Percentiles rank a stretch among this genome's conserved stretches.
Conservation (phyloP, 2,113 vertebrate species). For the Corythornis vintsioides region DNA sequence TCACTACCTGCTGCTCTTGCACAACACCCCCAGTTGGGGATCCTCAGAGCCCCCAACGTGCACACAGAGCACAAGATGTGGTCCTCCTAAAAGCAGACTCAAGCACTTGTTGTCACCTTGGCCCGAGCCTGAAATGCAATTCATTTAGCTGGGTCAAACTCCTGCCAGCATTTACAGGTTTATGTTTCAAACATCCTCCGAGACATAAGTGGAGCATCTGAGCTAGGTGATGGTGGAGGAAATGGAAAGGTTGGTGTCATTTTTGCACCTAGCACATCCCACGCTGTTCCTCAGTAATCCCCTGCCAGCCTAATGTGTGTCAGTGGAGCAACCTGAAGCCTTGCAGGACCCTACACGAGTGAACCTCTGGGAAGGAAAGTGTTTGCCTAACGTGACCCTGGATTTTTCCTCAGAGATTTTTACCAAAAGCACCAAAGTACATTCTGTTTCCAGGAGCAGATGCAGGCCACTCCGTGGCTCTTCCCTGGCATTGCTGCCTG, state of each 20-base stretch:
- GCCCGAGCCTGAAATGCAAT: neutral
- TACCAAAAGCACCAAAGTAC: neutral
- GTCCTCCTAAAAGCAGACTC: neutral
- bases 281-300: neutral
- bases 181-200: neutral
- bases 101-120: neutral
- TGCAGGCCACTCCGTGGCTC: neutral
- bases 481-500: neutral
- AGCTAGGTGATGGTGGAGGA: conserved; percentile 7
- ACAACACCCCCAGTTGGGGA: neutral
- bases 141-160: neutral
- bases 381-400: neutral
- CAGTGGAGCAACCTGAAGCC: conserved; percentile 48
- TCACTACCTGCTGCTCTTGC: neutral
- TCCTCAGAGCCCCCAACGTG: neutral
- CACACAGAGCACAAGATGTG: neutral
- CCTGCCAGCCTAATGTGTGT: neutral
- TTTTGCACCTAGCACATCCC: conserved; percentile 16
- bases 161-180: neutral
- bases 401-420: neutral
- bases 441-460: neutral
- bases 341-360: neutral
- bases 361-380: neutral
- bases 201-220: conserved; percentile 21
- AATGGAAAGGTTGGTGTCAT: conserved; percentile 15